Evolutionary conservation across 2,113 vertebrate genomes (phyloP).

Genomic region (Propithecus coquereli): DNA sequence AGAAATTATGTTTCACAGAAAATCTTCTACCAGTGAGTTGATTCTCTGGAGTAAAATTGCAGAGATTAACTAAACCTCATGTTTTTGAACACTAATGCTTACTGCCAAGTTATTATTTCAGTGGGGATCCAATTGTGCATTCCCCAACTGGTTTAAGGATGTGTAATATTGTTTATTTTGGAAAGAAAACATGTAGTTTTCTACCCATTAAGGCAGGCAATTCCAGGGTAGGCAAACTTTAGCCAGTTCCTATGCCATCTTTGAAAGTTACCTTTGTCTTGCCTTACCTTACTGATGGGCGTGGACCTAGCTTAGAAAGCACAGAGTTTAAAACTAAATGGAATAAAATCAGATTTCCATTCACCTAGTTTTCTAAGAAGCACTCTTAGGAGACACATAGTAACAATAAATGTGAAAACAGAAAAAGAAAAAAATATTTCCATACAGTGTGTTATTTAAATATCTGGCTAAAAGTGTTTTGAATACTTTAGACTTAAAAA

Average conservation of each 20-base stretch:
- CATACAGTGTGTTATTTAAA: neutral
- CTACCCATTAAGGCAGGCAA: neutral
- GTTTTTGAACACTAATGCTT: neutral
- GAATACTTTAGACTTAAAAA: neutral
- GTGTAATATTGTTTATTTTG: neutral
- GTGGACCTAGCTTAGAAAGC: neutral
- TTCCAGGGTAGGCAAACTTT: neutral
- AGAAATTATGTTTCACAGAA: neutral
- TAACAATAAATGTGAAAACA: neutral
- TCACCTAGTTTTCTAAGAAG: neutral
- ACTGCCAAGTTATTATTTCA: neutral
- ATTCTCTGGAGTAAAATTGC: neutral
- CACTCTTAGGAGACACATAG: neutral
- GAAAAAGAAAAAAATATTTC: neutral
- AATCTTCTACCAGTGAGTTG: neutral
- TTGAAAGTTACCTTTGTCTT: neutral
- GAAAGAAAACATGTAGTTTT: neutral
- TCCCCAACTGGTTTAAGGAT: neutral
- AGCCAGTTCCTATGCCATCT: neutral
- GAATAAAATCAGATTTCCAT: neutral
- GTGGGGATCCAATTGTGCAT: neutral
- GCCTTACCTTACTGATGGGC: neutral
- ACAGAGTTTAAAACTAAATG: neutral
- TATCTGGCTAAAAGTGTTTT: neutral
- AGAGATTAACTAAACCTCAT: neutral